Conservation (phyloP, 2,888 invertebrate genomes). For the Mongoloraphidia duomilia region DNA sequence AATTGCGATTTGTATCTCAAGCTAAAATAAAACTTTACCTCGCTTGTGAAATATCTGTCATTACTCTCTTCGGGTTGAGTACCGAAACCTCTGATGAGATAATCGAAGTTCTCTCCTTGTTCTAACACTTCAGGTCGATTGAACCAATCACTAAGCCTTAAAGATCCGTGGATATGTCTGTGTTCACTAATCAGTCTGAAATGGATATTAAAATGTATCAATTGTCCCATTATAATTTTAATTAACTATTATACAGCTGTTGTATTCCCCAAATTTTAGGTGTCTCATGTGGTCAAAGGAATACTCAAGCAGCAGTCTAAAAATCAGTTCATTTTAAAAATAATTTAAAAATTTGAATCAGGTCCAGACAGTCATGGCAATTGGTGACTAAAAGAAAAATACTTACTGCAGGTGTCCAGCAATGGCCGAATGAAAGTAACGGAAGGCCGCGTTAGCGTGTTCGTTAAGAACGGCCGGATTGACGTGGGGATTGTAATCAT, state of each 20-base stretch:
- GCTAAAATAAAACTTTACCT: slow-evolving; percentile 40
- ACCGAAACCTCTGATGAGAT: slow-evolving; percentile 57
- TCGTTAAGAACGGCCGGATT: slow-evolving; percentile 52
- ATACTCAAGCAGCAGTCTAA: not conserved
- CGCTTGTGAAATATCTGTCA: slow-evolving; percentile 63
- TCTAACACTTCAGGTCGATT: slow-evolving; percentile 52
- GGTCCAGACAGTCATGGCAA: too few relatives aligned
- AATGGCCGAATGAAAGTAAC: slow-evolving; percentile 59
- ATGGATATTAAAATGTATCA: slow-evolving; percentile 2
- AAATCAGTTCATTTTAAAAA: not conserved
- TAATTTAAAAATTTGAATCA: not conserved
- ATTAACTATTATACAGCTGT: too few relatives aligned
- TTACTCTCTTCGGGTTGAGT: slow-evolving; percentile 63
- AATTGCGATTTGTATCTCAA: slow-evolving; percentile 29
- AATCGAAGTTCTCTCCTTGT: slow-evolving; percentile 49
- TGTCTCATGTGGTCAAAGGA: too few relatives aligned
- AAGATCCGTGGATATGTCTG: slow-evolving; percentile 35
- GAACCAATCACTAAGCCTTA: slow-evolving; percentile 59
- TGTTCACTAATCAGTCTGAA: slow-evolving; percentile 43
- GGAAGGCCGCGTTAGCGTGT: slow-evolving; percentile 56
- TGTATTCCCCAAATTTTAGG: too few relatives aligned
- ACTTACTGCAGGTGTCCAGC: slow-evolving; percentile 54
- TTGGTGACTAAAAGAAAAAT: not conserved
- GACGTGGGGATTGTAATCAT: slow-evolving; percentile 51
- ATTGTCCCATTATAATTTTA: too few relatives aligned